Conservation (phyloP, 2,888 invertebrate genomes). For the Megamerina dolium region DNA sequence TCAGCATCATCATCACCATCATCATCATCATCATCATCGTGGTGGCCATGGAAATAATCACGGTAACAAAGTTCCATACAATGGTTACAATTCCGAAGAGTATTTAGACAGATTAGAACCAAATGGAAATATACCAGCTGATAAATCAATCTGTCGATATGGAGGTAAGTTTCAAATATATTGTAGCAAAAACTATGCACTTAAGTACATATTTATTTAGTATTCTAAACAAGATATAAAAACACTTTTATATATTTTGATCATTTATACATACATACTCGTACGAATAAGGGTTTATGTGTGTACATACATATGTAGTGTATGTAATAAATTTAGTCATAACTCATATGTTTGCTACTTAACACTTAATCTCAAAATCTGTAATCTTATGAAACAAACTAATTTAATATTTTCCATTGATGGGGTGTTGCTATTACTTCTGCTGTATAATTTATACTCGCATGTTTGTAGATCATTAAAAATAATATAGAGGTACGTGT, state of each 20-base stretch:
- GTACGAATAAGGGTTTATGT: no score
- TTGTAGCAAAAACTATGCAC: background rate
- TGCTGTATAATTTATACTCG: no score
- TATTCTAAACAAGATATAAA: no score
- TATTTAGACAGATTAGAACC: conserved; percentile 89
- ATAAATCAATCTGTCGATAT: conserved; percentile 71
- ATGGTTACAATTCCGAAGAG: conserved; percentile 85
- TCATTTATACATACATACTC: no score
- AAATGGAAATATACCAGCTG: conserved; percentile 86
- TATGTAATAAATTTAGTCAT: no score
- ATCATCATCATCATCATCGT: conserved; percentile 57
- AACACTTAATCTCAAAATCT: conserved; percentile 19
- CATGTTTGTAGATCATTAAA: no score
- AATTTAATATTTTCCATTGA: conserved; percentile 15
- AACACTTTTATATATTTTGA: no score
- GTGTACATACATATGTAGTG: no score
- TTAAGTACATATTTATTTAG: background rate
- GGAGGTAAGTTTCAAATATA: conserved; percentile 50
- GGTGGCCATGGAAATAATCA: conserved; percentile 51
- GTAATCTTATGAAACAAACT: conserved; percentile 21
- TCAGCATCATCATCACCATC: conserved; percentile 54
- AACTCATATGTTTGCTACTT: conserved; percentile 1
- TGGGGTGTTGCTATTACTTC: background rate
- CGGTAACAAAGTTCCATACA: conserved; percentile 76
- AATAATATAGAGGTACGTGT: no score